Base-by-base conservation (phyloP, 2,888 invertebrate species). In the Morpho deidamia region DNA sequence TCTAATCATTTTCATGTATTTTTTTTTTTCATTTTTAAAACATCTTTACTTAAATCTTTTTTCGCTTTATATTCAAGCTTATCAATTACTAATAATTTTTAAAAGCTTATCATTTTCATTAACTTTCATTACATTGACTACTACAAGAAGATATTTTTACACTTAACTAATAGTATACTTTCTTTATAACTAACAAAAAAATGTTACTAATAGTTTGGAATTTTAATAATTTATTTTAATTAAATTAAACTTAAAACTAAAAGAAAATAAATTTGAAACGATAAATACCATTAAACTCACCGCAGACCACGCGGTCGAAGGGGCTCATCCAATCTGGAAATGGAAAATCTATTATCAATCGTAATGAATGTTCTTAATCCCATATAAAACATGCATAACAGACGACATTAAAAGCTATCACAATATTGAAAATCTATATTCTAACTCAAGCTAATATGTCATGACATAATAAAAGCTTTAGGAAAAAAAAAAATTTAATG, bases 241-340 rank as follows among this genome's bases (percentile, higher is more conserved):
- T 59, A 60, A 61, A 73, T 65, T 78, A 76, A 72, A 78, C 82
- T 88, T 88, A 85, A 75, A 87, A 85, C 79, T 85, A 87, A 90
- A 90, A 90, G 80, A 90, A 89, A 90, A 90, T 85, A 90, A 91
- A 90, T 81, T 83, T 85, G 84, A 91, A 91, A 90, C 86, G 87
- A 90, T 92, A 93, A 94, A 92, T 93, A 94, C 94, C 94, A 93
- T 93, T 94, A 84, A 95, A 96, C 95, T 96, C 95, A 94, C 96
- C 96, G 92, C 96, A 96, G 90, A 96, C 96, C 91, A 96, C 96
- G 91, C 96, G 93, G 92, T 96, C 96, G 91, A 96, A 96, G 81
- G 96, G 96, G 91, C 95, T 96, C 95, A 96, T 96, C 96, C 96
- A 96, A 92, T 96, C 96, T 96, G 94, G 83, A 94, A 94, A 91